Conservation (phyloP, 2,797 vertebrate species). For the Rhyacichthys aspro region DNA sequence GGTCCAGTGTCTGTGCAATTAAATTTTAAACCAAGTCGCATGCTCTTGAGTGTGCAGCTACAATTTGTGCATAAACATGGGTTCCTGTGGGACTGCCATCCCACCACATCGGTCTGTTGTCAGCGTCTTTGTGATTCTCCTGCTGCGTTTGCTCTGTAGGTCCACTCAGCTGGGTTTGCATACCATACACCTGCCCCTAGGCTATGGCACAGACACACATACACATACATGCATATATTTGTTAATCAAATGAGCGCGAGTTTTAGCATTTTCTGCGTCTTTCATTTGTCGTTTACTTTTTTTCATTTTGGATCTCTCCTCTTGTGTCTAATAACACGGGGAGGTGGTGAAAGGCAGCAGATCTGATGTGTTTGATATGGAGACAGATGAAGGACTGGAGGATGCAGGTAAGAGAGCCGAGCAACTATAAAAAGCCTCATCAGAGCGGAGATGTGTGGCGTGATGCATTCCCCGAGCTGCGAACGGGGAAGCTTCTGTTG, state of each 20-base stretch:
- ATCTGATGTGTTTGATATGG: slow-evolving; percentile 70
- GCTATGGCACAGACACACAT: slow-evolving; percentile 39
- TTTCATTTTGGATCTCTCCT: slow-evolving; percentile 46
- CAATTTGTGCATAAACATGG: slow-evolving; percentile 14
- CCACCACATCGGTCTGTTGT: slow-evolving; percentile 48
- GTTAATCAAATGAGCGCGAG: slow-evolving; percentile 72
- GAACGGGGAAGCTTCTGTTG: slow-evolving; percentile 64
- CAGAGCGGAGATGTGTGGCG: slow-evolving; percentile 65
- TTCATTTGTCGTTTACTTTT: slow-evolving; percentile 35
- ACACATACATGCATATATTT: slow-evolving; percentile 58
- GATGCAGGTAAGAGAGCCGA: slow-evolving; percentile 69
- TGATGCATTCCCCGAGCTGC: slow-evolving; percentile 62
- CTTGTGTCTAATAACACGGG: slow-evolving; percentile 59
- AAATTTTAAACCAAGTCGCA: slow-evolving; percentile 51
- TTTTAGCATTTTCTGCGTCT: slow-evolving; percentile 56
- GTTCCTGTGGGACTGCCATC: slow-evolving; percentile 24
- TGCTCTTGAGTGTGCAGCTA: slow-evolving; percentile 19
- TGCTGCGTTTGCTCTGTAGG: slow-evolving; percentile 58
- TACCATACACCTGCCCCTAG: slow-evolving; percentile 55
- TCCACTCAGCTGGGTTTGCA: slow-evolving; percentile 59
- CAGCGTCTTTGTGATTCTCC: slow-evolving; percentile 52
- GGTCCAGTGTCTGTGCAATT: slow-evolving; percentile 36
- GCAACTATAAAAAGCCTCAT: slow-evolving; percentile 78
- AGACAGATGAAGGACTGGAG: slow-evolving; percentile 67
- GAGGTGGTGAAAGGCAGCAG: slow-evolving; percentile 55